These are phyloP conservation scores for Eonycteris spelaea DNA, from an alignment of 2,113 vertebrate genomes.

Conservation along the genomic window DNA sequence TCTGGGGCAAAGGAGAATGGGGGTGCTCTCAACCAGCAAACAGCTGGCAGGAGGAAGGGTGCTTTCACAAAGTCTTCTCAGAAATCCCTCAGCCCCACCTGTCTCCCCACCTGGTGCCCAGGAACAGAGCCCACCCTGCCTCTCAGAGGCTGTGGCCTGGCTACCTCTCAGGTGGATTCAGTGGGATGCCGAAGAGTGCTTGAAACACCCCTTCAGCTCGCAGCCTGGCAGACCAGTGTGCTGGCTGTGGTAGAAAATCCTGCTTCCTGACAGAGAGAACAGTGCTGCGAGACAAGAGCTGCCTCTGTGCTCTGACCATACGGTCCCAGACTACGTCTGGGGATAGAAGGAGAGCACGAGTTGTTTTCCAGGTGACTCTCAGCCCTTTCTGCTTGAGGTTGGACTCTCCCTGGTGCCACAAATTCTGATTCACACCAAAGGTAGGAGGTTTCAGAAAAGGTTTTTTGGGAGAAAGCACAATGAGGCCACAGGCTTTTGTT, in stretches of 20 bases:
- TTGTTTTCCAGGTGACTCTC: not conserved
- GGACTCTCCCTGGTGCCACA: not conserved
- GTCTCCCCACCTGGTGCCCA: not conserved
- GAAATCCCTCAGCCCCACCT: fast-evolving
- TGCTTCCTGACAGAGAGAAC: not conserved
- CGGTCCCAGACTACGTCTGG: not conserved
- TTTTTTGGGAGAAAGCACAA: not conserved
- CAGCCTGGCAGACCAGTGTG: not conserved
- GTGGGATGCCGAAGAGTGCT: not conserved
- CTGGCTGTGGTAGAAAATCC: not conserved
- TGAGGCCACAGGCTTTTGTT: not conserved
- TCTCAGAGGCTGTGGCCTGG: not conserved
- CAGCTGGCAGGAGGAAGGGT: not conserved
- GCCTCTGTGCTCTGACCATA: not conserved
- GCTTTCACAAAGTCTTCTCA: not conserved
- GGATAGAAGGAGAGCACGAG: fast-evolving
- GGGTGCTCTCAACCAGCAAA: not conserved
- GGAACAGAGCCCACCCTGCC: not conserved
- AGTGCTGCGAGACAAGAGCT: not conserved
- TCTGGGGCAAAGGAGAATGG: not conserved
- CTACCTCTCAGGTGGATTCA: not conserved
- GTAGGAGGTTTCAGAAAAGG: not conserved
- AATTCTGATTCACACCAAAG: not conserved
- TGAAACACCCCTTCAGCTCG: not conserved
- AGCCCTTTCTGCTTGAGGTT: not conserved